A percentile compares a stretch with the other conserved stretches of the same genome.
These are phyloP conservation scores for Gila orcuttii DNA, from an alignment of 2,113 vertebrate species.

Conservation along the genomic window DNA sequence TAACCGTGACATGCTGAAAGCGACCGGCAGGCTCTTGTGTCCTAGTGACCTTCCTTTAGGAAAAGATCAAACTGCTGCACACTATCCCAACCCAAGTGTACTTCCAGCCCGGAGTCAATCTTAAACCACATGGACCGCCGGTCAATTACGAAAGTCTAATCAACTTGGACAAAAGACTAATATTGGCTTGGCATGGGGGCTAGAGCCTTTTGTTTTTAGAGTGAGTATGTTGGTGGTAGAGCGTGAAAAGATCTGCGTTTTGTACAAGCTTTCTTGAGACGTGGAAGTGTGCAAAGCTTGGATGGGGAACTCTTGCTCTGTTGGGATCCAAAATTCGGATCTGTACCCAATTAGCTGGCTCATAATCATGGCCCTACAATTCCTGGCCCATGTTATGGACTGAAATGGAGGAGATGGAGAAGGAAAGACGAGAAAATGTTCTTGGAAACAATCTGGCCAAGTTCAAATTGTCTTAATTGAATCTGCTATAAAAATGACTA, in stretches of 20 bases:
- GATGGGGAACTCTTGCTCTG: constrained; percentile 45
- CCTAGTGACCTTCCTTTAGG: constrained; percentile 14
- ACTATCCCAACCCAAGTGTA: constrained; percentile 2
- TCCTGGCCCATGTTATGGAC: constrained; percentile 65
- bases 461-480: constrained; percentile 63
- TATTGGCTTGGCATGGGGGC: constrained; percentile 7
- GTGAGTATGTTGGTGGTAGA: background rate
- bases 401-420: constrained; percentile 48
- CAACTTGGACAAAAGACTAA: background rate
- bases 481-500: constrained; percentile 62
- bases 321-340: constrained; percentile 71
- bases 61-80: constrained; percentile 13
- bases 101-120: background rate
- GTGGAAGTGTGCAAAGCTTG: constrained; percentile 65
- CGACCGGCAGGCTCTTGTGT: constrained; percentile 33
- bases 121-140: background rate
- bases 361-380: constrained; percentile 69
- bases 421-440: constrained; percentile 54
- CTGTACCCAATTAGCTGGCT: constrained; percentile 75
- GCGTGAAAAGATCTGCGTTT: background rate
- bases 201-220: constrained; percentile 27
- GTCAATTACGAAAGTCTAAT: background rate
- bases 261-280: constrained; percentile 19
- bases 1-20: constrained; percentile 56
- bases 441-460: constrained; percentile 66